Conservation (phyloP, 1,140 invertebrate species). For the Plodia interpunctella region DNA sequence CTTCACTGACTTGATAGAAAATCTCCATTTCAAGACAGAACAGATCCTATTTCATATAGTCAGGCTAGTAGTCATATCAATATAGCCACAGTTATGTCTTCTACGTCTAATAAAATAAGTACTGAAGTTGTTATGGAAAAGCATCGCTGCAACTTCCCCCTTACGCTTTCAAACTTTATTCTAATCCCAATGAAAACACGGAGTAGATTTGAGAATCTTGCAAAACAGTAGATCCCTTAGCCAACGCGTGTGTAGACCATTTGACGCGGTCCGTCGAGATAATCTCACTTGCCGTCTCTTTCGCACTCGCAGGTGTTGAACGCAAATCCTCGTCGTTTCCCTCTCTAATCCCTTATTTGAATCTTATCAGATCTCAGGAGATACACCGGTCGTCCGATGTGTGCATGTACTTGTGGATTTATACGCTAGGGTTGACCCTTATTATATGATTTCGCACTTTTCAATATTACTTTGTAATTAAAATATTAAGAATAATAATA, state of each 20-base stretch:
- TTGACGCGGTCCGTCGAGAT: slow-evolving; percentile 67
- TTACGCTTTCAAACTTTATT: not conserved
- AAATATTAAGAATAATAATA: too few species aligned
- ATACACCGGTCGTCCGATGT: slow-evolving; percentile 56
- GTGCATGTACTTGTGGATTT: slow-evolving; percentile 59
- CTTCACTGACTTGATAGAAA: too few species aligned
- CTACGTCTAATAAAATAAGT: too few species aligned
- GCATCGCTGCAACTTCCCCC: not conserved
- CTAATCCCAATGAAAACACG: slow-evolving; percentile 3
- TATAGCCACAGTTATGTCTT: too few species aligned
- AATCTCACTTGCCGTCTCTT: slow-evolving; percentile 60
- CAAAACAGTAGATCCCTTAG: slow-evolving; percentile 10
- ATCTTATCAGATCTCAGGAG: slow-evolving; percentile 77
- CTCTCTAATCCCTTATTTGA: slow-evolving; percentile 78
- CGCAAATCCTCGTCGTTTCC: slow-evolving; percentile 66
- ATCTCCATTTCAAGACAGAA: too few species aligned
- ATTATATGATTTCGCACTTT: not conserved
- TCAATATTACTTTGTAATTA: slow-evolving; percentile 12
- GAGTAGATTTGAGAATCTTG: slow-evolving; percentile 9
- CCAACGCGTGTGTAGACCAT: slow-evolving; percentile 23
- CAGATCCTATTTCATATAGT: too few species aligned
- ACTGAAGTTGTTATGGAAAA: too few species aligned
- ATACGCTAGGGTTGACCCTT: slow-evolving; percentile 45
- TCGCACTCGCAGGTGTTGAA: slow-evolving; percentile 41
- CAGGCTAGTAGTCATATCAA: too few species aligned